Conservation (phyloP, 2,888 invertebrate genomes). For the Synanthedon andrenaeformis region DNA sequence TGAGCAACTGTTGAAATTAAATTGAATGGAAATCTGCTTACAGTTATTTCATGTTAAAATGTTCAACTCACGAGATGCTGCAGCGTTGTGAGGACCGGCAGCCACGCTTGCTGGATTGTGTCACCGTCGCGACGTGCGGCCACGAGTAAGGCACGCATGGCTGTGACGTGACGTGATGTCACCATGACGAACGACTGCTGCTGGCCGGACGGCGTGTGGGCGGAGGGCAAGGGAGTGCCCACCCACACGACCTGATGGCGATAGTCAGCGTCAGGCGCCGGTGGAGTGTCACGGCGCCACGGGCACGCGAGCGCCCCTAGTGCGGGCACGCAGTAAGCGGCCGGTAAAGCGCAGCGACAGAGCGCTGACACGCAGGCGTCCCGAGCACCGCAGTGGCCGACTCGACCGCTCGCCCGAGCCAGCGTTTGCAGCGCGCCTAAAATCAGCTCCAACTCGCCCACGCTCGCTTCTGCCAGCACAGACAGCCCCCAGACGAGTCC, state of each 20-base stretch:
- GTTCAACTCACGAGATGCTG: conserved; percentile 78
- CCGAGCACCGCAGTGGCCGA: conserved; percentile 73
- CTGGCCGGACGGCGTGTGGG: conserved; percentile 44
- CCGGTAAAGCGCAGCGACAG: conserved; percentile 96
- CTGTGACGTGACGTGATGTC: conserved; percentile 96
- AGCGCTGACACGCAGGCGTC: conserved; percentile 96
- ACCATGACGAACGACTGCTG: conserved; percentile 92
- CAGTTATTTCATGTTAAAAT: no score
- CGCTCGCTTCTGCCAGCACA: conserved; percentile 93
- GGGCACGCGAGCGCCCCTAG: conserved; percentile 88
- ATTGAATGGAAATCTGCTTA: no score
- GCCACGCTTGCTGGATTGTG: conserved; percentile 94
- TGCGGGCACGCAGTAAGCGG: conserved; percentile 93
- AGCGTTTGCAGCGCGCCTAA: conserved; percentile 92
- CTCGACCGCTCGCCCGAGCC: conserved; percentile 87
- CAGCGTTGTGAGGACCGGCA: conserved; percentile 93
- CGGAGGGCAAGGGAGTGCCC: background rate
- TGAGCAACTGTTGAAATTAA: no score
- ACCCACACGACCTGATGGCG: conserved; percentile 27
- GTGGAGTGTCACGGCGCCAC: conserved; percentile 75
- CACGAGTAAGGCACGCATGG: conserved; percentile 91
- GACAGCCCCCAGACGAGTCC: conserved; percentile 92
- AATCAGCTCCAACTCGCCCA: conserved; percentile 94
- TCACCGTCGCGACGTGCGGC: conserved; percentile 93
- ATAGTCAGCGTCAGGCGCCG: conserved; percentile 56